Conservation (phyloP, 2,797 vertebrate genomes). For the Todus mexicanus region DNA sequence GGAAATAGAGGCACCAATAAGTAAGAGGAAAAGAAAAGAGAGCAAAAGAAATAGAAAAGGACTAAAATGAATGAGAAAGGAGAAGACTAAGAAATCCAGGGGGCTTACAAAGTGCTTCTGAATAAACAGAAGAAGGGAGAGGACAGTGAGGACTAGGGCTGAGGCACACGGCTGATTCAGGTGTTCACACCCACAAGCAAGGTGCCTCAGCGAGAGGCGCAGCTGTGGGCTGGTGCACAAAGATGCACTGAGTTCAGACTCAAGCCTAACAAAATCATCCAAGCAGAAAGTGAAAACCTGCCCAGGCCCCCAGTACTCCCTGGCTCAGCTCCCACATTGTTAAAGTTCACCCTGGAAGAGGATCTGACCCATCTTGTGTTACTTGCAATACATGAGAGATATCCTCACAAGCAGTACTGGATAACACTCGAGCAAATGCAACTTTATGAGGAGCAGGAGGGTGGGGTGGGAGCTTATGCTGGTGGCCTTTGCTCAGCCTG, state of each 20-base stretch:
- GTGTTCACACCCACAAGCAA: not conserved
- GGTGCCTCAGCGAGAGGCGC: not conserved
- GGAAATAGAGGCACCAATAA: not conserved
- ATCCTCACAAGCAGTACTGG: not conserved
- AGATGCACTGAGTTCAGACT: not conserved
- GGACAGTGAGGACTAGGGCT: not conserved
- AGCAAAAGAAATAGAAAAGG: not conserved
- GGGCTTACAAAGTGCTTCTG: not conserved
- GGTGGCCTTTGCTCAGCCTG: not conserved
- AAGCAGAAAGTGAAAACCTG: not conserved
- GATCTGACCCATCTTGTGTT: not conserved
- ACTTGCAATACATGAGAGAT: not conserved
- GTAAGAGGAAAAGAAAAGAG: not conserved
- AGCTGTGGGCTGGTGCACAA: not conserved
- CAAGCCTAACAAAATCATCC: not conserved
- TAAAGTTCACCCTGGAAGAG: not conserved
- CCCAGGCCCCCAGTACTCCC: not conserved
- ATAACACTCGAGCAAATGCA: not conserved
- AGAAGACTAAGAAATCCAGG: not conserved
- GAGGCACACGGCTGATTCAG: not conserved
- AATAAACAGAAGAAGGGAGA: not conserved
- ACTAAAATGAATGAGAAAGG: not conserved
- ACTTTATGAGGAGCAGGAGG: not conserved
- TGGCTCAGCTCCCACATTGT: not conserved
- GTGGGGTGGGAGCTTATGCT: not conserved